Base-by-base conservation (phyloP, 2,113 vertebrate species). In the Otolemur garnettii region DNA sequence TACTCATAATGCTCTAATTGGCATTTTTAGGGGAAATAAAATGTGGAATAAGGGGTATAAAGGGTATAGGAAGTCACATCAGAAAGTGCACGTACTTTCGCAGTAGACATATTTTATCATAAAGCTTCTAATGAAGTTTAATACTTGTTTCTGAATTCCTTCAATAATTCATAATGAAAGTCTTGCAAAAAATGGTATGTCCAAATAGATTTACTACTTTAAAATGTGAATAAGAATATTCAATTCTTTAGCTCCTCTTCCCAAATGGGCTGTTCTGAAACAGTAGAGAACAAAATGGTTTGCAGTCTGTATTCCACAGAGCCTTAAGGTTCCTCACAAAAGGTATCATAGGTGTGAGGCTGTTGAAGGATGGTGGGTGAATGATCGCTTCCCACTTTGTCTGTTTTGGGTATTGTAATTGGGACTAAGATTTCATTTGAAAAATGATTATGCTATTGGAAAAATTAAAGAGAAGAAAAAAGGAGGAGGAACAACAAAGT, bases 161-260 rank as follows among this genome's bases (percentile, higher is more conserved):
- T 96, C 50, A 96, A 64, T 94, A 84, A 84, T 84, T 88, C 28
- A 78, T 71, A 94, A 62, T 62, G 72, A 84, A 85, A 83, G 53
- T 18, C 71, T 88, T 84, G 78, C 24, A 79, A 96, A 91, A 78
- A 84, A 88, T 91, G 80, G n/a, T 33, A n/a, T 45, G 62, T 57
- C 22, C 28, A 91, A 88, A 82, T 69, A 92, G 69, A 88, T 92
- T 88, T 84, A 84, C 84, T 92, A 79, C 45, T 83, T 92, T 79
- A 79, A 94, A 79, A 92, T 28, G 19, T 86, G 66, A 90, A 74
- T 80, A 18, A 75, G 66, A 93, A 90, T 68, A 93, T 81, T 69
- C n/a, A 53, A 26, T 78, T 88, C 24, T 91, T 91, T 38, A 88
- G 71, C 64, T 71, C 11, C 18, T n/a, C 14, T 71, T 78, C 30